These are phyloP conservation scores for Chymomyza costata DNA, from an alignment of 1,140 invertebrate genomes.

Conservation along the genomic window DNA sequence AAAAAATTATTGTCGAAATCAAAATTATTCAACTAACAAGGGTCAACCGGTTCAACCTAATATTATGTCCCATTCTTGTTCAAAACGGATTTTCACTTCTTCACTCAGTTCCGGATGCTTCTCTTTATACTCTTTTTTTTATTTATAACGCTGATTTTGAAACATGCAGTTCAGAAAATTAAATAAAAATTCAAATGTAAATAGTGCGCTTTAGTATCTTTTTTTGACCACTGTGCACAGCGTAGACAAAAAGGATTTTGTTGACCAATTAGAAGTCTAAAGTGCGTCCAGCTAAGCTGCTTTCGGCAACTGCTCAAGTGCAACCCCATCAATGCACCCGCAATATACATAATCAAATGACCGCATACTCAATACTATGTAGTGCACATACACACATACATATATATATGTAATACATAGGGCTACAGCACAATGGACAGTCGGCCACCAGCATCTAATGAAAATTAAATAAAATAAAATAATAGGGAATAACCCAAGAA, in stretches of 20 bases:
- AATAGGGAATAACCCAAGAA: conserved; percentile 1
- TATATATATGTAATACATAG: too few relatives aligned
- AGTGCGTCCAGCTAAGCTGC: conserved; percentile 18
- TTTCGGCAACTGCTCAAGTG: conserved; percentile 38
- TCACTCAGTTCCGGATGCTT: not conserved
- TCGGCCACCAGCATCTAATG: conserved; percentile 53
- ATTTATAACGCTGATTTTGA: too few relatives aligned
- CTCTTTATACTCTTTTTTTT: not conserved
- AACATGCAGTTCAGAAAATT: too few relatives aligned
- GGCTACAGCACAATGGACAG: conserved; percentile 1
- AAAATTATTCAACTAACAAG: too few relatives aligned
- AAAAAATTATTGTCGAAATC: too few relatives aligned
- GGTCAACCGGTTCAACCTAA: too few relatives aligned
- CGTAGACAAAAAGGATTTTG: too few relatives aligned
- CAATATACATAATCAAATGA: conserved; percentile 22
- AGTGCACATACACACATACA: not conserved
- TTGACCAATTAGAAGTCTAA: conserved; percentile 56
- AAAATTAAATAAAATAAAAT: conserved; percentile 44
- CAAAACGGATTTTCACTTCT: too few relatives aligned
- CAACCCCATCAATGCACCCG: conserved; percentile 36
- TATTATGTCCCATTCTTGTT: too few relatives aligned
- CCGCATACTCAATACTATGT: conserved; percentile 16
- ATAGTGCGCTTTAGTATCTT: too few relatives aligned
- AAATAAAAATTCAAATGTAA: too few relatives aligned
- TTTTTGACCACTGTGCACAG: too few relatives aligned